Evolutionary conservation across 2,888 invertebrate species (phyloP).

Genomic region (Orthosia incerta): DNA sequence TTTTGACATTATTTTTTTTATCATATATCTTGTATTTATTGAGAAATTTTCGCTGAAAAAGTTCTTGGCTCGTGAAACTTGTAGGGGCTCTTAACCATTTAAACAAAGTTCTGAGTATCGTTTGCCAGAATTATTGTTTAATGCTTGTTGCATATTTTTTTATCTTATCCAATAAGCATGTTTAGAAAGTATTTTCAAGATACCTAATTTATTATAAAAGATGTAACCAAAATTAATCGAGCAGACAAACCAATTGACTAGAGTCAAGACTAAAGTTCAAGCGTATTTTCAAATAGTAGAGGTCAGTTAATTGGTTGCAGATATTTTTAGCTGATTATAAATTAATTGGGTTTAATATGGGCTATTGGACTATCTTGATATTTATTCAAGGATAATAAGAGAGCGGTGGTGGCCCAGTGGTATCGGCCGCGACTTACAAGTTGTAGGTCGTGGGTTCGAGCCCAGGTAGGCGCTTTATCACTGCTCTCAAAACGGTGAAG

Average conservation of each 20-base stretch:
- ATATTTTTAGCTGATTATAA: slow-evolving; percentile 27
- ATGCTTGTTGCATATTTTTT: no score
- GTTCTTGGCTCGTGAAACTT: no score
- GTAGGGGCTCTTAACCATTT: not conserved
- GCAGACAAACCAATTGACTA: not conserved
- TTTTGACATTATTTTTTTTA: no score
- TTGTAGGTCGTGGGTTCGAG: no score
- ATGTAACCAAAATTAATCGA: not conserved
- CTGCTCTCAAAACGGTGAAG: no score
- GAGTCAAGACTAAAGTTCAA: not conserved
- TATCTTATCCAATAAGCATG: no score
- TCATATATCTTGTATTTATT: no score
- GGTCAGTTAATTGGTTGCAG: slow-evolving; percentile 27
- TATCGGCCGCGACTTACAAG: no score
- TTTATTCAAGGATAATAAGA: slow-evolving; percentile 35
- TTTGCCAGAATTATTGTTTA: not conserved
- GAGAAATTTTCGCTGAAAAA: no score
- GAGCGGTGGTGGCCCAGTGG: no score
- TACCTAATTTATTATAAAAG: not conserved
- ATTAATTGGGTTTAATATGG: slow-evolving; percentile 37
- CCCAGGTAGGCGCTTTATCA: no score
- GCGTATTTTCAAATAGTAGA: slow-evolving; percentile 18
- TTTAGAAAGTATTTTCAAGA: not conserved
- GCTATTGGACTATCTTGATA: slow-evolving; percentile 28
- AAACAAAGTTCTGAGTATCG: not conserved